Conservation (phyloP, 2,113 vertebrate species). For the Poeciliopsis prolifica region DNA sequence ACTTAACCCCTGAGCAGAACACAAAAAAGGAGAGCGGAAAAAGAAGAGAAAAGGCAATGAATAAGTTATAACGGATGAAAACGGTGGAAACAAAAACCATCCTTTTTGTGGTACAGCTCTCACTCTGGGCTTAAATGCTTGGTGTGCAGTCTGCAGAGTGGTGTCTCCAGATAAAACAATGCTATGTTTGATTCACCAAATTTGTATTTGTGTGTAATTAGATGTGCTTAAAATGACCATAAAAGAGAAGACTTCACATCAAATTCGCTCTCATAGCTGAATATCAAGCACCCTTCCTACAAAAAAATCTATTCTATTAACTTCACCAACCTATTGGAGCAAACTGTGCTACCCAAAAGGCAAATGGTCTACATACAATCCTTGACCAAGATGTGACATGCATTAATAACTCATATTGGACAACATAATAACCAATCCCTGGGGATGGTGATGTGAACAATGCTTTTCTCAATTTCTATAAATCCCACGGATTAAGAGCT, state of each 20-base stretch:
- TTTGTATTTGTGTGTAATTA: background rate
- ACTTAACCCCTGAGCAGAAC: constrained; percentile 59
- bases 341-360: background rate
- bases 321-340: background rate
- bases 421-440: background rate
- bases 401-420: background rate
- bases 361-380: background rate
- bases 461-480: constrained; percentile 1
- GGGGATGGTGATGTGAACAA: background rate
- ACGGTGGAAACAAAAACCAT: constrained; percentile 29
- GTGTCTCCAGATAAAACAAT: constrained; percentile 27
- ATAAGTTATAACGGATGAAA: constrained; percentile 59
- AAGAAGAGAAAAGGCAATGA: constrained; percentile 36
- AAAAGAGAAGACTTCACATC: background rate
- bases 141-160: constrained; percentile 6
- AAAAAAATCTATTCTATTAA: background rate
- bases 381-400: background rate
- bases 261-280: background rate
- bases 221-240: background rate
- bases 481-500: constrained; percentile 9
- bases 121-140: constrained; percentile 5
- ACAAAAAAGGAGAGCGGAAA: background rate
- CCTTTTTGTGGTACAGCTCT: constrained; percentile 10
- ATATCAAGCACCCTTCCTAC: background rate
- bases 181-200: background rate